Percentiles rank a stretch among this genome's conserved stretches.
Conservation (phyloP, 1,140 invertebrate species). For the Nixonia krombeini region DNA sequence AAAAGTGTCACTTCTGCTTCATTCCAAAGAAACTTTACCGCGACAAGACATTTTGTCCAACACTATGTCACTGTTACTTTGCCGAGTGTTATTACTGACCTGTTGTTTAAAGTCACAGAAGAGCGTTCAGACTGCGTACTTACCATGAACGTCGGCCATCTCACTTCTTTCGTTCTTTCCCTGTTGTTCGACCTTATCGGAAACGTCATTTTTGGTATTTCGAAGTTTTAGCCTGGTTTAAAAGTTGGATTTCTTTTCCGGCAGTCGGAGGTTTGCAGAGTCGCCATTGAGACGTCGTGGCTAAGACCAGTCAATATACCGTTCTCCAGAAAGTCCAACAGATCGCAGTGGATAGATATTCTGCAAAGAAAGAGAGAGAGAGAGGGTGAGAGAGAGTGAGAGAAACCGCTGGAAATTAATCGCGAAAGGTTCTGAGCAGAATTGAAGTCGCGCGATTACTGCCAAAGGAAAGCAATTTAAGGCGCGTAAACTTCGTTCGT, state of each 20-base stretch:
- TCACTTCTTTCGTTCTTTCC: too few relatives aligned
- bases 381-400: constrained; percentile 20
- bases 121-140: too few relatives aligned
- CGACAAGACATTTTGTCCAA: too few relatives aligned
- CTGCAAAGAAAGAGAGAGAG: constrained; percentile 21
- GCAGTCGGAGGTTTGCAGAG: constrained; percentile 5
- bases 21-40: too few relatives aligned
- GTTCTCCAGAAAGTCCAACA: constrained; percentile 21
- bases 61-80: too few relatives aligned
- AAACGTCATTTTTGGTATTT: constrained; percentile 20
- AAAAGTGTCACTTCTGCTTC: too few relatives aligned
- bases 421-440: constrained; percentile 16
- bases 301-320: constrained; percentile 31
- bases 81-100: too few relatives aligned
- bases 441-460: constrained; percentile 22
- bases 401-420: constrained; percentile 20
- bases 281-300: constrained; percentile 27
- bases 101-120: too few relatives aligned
- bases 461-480: constrained; percentile 30
- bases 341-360: constrained; percentile 15
- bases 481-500: constrained; percentile 20
- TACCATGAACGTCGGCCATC: too few relatives aligned
- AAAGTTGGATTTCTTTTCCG: constrained; percentile 14
- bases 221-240: constrained; percentile 1
- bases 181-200: too few relatives aligned